Percentiles rank a stretch among this genome's conserved stretches.
Evolutionary conservation across 2,113 vertebrate species (phyloP).

Genomic region (Aramus guarauna): DNA sequence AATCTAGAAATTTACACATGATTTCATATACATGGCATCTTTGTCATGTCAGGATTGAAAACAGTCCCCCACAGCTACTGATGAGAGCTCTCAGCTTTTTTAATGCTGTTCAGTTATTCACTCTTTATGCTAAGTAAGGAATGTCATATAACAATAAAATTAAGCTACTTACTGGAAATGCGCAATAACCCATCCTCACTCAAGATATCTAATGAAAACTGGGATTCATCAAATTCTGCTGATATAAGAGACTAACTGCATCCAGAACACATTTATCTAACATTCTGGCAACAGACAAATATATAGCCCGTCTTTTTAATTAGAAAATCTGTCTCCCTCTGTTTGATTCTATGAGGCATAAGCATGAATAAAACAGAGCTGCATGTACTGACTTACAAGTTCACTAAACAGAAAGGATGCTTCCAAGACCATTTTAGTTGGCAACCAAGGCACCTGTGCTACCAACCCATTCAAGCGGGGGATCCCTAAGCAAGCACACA

Average conservation of each 20-base stretch:
- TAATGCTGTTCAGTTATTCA: neutral
- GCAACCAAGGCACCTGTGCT: neutral
- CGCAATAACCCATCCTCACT: neutral
- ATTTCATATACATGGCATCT: constrained; percentile 25
- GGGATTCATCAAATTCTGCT: constrained; percentile 11
- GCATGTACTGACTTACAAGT: neutral
- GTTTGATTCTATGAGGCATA: neutral
- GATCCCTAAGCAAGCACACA: fast-evolving
- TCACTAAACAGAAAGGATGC: neutral
- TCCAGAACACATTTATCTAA: neutral
- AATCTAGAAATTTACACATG: neutral
- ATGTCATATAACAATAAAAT: constrained; percentile 2
- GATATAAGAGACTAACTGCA: neutral
- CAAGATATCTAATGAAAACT: neutral
- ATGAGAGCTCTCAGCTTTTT: neutral
- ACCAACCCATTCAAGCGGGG: neutral
- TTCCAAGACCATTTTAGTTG: neutral
- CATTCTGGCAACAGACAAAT: neutral
- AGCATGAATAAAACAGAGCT: neutral
- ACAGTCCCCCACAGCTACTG: neutral
- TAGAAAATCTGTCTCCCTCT: neutral
- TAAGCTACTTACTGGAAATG: neutral
- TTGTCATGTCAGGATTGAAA: neutral
- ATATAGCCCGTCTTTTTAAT: neutral
- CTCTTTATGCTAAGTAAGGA: constrained; percentile 20